A percentile compares a stretch with the other conserved stretches of the same genome.
Conservation (phyloP, 2,113 vertebrate genomes). For the Phrynosoma platyrhinos region DNA sequence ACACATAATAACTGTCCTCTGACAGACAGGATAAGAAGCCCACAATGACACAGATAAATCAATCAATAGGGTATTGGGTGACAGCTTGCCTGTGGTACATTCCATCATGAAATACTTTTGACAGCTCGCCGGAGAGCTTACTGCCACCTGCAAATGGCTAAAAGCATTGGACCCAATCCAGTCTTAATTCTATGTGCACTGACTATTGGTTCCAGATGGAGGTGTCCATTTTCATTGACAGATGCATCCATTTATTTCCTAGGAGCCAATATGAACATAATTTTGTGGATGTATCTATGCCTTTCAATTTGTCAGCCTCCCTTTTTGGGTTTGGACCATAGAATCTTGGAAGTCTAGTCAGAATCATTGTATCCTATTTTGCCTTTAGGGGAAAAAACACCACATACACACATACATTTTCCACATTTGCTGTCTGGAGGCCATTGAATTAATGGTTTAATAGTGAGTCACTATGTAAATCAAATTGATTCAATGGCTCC, state of each 20-base stretch:
- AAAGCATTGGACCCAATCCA: not conserved
- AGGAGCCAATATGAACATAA: not conserved
- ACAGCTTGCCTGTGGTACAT: conserved; percentile 47
- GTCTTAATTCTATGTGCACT: too few species aligned
- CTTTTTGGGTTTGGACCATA: not conserved
- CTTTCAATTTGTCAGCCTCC: not conserved
- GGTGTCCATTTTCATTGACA: not conserved
- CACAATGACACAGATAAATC: conserved; percentile 49
- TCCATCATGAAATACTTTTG: conserved; percentile 50
- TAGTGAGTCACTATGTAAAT: too few species aligned
- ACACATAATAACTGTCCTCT: conserved; percentile 11
- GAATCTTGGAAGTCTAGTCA: not conserved
- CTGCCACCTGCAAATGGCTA: conserved; percentile 9
- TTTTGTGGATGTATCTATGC: not conserved
- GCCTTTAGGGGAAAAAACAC: not conserved
- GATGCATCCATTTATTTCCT: not conserved
- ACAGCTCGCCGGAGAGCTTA: conserved; percentile 65
- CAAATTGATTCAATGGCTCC: too few species aligned
- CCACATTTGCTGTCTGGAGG: too few species aligned
- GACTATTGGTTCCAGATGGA: not conserved
- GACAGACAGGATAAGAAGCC: conserved; percentile 59
- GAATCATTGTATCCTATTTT: not conserved
- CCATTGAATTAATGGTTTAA: too few species aligned
- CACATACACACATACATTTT: not conserved
- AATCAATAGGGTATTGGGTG: conserved; percentile 62